Conservation (phyloP, 1,140 invertebrate species). For the Schmidtea mediterranea region DNA sequence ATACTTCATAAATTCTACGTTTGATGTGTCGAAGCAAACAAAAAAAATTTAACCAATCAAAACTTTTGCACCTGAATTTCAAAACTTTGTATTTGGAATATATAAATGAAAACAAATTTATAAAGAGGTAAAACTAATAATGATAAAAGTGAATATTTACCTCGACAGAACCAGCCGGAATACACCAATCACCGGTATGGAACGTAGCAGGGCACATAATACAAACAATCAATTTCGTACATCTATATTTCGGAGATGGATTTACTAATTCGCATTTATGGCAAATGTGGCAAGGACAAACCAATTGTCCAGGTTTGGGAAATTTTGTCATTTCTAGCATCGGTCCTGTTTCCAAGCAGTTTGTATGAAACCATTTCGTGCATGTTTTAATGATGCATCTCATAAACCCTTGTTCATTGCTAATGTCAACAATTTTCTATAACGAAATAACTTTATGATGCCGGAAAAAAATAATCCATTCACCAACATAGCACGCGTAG, state of each 20-base stretch:
- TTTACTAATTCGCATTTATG: not conserved
- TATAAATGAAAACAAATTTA: no score
- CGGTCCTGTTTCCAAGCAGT: not conserved
- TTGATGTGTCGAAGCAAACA: no score
- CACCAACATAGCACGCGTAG: no score
- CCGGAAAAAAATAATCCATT: no score
- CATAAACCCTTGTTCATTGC: not conserved
- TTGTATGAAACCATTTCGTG: not conserved
- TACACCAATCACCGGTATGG: conserved; percentile 50
- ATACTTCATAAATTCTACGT: no score
- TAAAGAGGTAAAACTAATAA: no score
- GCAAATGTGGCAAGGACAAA: not conserved
- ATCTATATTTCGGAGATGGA: not conserved
- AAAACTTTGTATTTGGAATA: no score
- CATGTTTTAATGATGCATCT: not conserved
- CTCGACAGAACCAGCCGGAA: conserved; percentile 53
- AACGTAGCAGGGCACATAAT: conserved; percentile 62
- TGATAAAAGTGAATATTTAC: no score
- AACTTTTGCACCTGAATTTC: no score
- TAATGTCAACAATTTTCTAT: no score
- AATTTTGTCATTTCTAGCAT: not conserved
- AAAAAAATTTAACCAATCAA: no score
- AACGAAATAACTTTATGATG: no score
- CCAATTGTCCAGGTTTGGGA: not conserved
- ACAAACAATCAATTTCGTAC: conserved; percentile 34